Evolutionary conservation across 2,113 vertebrate genomes (phyloP).

Genomic region (Pagrus major): DNA sequence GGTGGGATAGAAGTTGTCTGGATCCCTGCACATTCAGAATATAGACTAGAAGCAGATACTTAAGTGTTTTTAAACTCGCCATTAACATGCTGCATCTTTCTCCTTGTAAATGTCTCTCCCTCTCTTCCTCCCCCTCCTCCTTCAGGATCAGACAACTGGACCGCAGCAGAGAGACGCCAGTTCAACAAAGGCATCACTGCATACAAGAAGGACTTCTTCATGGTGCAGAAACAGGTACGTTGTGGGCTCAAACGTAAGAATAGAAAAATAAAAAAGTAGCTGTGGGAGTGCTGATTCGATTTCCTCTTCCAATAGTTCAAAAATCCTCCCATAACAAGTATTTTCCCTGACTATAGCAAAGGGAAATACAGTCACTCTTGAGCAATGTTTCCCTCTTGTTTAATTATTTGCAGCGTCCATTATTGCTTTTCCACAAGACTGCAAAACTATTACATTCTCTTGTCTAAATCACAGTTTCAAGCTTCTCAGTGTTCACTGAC

Average conservation of each 20-base stretch:
- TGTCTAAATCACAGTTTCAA: not conserved
- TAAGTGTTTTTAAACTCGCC: slow-evolving; percentile 17
- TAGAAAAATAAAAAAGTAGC: not conserved
- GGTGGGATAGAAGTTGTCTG: slow-evolving; percentile 29
- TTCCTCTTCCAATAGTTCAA: not conserved
- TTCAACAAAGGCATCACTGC: slow-evolving; percentile 97
- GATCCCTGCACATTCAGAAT: slow-evolving; percentile 6
- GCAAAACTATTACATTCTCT: not conserved
- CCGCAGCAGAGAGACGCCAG: slow-evolving; percentile 89
- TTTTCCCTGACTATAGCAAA: slow-evolving; percentile 13
- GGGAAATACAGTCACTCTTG: slow-evolving; percentile 21
- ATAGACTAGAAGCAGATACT: slow-evolving; percentile 25
- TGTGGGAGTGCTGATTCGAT: not conserved
- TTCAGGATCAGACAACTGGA: slow-evolving; percentile 96
- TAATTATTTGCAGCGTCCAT: slow-evolving; percentile 19
- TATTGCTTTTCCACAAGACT: slow-evolving; percentile 21
- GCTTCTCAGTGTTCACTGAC: not conserved
- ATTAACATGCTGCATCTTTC: not conserved
- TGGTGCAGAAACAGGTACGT: slow-evolving; percentile 96
- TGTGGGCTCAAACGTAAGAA: not conserved
- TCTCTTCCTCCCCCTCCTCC: not conserved
- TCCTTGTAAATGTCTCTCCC: not conserved
- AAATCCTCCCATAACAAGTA: not conserved
- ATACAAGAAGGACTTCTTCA: slow-evolving; percentile 98
- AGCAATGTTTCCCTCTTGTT: slow-evolving; percentile 34